Evolutionary conservation across 2,888 invertebrate species (phyloP).

Genomic region (Lycophotia porphyrea): DNA sequence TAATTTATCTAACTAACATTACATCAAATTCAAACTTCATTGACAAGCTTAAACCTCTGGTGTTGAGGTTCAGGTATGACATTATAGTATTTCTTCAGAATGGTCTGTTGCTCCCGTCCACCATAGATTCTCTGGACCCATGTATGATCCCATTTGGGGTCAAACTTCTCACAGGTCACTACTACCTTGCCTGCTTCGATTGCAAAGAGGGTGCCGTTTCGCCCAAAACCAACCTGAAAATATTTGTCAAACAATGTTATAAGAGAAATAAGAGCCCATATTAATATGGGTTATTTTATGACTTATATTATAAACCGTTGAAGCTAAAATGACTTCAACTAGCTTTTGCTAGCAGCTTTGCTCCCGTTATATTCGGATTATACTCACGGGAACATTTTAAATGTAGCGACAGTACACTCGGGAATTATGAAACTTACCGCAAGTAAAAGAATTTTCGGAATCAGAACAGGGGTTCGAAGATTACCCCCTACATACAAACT

Average conservation of each 20-base stretch:
- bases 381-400: too few species aligned
- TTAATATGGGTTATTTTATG: background rate
- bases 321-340: too few species aligned
- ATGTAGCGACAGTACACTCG: too few species aligned
- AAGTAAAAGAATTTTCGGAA: too few species aligned
- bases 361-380: too few species aligned
- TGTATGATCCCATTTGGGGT: constrained; percentile 94
- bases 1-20: constrained; percentile 42
- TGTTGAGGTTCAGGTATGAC: constrained; percentile 95
- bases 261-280: too few species aligned
- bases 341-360: too few species aligned
- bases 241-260: background rate
- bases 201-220: constrained; percentile 95
- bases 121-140: constrained; percentile 93
- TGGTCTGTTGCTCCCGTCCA: constrained; percentile 91
- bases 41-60: constrained; percentile 94
- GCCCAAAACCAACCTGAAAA: constrained; percentile 95
- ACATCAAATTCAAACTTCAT: constrained; percentile 90
- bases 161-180: constrained; percentile 95
- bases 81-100: constrained; percentile 96
- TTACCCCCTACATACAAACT: too few species aligned
- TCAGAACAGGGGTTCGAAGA: too few species aligned
- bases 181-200: constrained; percentile 94
- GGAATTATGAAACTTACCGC: too few species aligned
- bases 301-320: background rate